phyloP scores from a whole-genome alignment of 2,888 invertebrate genomes.

The Choreutis nemorana region DNA sequence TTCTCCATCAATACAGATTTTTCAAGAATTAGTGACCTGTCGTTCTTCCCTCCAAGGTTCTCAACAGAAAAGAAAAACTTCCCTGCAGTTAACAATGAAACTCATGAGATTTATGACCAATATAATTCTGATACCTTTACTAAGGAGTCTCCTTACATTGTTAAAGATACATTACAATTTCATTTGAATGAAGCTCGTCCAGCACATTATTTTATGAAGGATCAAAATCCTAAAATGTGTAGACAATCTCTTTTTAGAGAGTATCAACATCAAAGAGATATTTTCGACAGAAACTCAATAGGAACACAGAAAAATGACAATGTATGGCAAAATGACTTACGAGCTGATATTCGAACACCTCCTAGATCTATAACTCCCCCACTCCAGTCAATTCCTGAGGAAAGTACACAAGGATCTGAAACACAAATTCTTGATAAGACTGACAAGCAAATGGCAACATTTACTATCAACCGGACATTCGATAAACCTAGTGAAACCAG shows the following conservation, averaged over 20 bases:
- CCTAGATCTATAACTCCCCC: constrained; percentile 45
- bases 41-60: constrained; percentile 48
- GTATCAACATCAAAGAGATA: constrained; percentile 28
- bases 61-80: constrained; percentile 52
- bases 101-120: constrained; percentile 41
- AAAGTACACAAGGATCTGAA: constrained; percentile 40
- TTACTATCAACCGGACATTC: constrained; percentile 51
- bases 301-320: too few relatives aligned
- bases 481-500: constrained; percentile 28
- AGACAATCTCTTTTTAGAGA: constrained; percentile 48
- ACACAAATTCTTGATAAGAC: constrained; percentile 36
- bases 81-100: constrained; percentile 35
- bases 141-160: constrained; percentile 53
- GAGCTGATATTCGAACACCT: constrained; percentile 32
- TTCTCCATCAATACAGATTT: constrained; percentile 57
- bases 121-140: constrained; percentile 59
- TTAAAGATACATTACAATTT: constrained; percentile 22
- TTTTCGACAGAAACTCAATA: constrained; percentile 26
- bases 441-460: constrained; percentile 36
- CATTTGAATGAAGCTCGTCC: constrained; percentile 23
- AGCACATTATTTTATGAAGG: constrained; percentile 27
- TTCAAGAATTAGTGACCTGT: constrained; percentile 53
- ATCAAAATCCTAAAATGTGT: constrained; percentile 36
- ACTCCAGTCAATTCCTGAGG: constrained; percentile 58
- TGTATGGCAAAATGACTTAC: constrained; percentile 39